phyloP scores from a whole-genome alignment of 1,140 invertebrate genomes.

The Habropoda laboriosa region DNA sequence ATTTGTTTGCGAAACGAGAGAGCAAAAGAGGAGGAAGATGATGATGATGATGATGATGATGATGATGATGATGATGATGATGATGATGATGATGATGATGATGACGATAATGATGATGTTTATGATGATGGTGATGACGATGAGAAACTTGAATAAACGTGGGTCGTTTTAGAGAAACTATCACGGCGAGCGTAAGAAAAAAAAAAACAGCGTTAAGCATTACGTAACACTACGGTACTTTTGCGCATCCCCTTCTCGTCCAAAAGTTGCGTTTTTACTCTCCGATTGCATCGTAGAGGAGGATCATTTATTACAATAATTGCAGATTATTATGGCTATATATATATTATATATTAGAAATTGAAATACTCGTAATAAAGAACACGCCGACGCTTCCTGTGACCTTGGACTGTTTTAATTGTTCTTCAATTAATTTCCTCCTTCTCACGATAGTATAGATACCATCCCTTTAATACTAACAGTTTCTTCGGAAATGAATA shows the following conservation, averaged over 20 bases:
- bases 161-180: neutral
- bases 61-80: no score
- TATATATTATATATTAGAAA: conserved; percentile 80
- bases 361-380: conserved; percentile 81
- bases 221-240: conserved; percentile 55
- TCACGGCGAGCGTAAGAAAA: conserved; percentile 22
- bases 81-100: no score
- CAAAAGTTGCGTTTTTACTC: conserved; percentile 58
- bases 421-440: neutral
- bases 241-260: conserved; percentile 49
- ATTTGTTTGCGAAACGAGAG: neutral
- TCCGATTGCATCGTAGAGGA: conserved; percentile 70
- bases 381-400: conserved; percentile 80
- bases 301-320: conserved; percentile 77
- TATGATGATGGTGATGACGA: neutral
- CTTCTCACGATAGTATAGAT: neutral
- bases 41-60: no score
- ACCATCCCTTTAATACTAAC: neutral
- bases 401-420: conserved; percentile 55
- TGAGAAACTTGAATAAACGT: neutral
- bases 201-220: conserved; percentile 31
- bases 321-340: conserved; percentile 79
- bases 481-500: neutral
- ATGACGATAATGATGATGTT: no score
- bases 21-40: neutral